A percentile compares a stretch with the other conserved stretches of the same genome.
phyloP scores from a whole-genome alignment of 2,797 vertebrate genomes.

The Staurois parvus region DNA sequence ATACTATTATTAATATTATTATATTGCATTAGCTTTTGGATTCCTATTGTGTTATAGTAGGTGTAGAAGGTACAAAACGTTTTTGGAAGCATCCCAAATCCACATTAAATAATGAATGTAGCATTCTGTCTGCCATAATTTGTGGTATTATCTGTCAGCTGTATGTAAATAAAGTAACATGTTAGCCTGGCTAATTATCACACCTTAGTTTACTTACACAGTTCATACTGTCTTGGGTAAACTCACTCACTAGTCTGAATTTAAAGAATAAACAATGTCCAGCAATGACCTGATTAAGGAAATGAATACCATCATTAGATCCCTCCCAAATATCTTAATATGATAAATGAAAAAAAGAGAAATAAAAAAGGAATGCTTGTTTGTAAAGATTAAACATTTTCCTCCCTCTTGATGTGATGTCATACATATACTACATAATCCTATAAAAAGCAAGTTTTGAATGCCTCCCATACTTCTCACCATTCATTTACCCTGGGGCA shows the following conservation, averaged over 20 bases:
- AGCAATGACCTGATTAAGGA: conserved; percentile 32
- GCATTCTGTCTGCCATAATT: background rate
- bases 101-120: background rate
- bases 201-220: background rate
- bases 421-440: conserved; percentile 29
- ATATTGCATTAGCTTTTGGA: background rate
- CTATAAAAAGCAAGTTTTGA: conserved; percentile 47
- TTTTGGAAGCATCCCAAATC: background rate
- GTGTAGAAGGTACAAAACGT: background rate
- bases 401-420: conserved; percentile 49
- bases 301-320: conserved; percentile 43
- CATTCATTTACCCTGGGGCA: background rate
- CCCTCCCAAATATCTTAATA: conserved; percentile 40
- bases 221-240: background rate
- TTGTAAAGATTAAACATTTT: conserved; percentile 56
- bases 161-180: background rate
- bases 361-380: conserved; percentile 28
- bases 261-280: background rate
- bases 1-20: background rate
- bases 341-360: background rate
- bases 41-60: background rate
- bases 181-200: background rate
- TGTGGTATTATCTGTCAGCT: background rate
- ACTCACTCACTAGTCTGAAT: background rate
- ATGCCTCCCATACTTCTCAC: background rate